A percentile compares a stretch with the other conserved stretches of the same genome.
Evolutionary conservation across 1,140 invertebrate genomes (phyloP).

Genomic region (Zaprionus gabonicus): DNA sequence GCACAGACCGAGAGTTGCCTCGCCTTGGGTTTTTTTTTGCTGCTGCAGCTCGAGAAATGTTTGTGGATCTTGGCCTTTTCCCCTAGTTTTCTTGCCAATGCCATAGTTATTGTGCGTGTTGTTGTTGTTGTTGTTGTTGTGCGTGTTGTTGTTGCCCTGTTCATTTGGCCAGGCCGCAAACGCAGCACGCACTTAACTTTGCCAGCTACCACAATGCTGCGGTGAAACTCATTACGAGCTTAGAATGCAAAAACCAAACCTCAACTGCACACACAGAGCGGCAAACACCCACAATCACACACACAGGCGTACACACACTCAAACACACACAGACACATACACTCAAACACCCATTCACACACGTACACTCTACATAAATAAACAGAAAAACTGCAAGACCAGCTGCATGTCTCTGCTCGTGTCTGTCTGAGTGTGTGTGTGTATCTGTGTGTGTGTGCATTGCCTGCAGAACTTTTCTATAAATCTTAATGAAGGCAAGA

Average conservation of each 20-base stretch:
- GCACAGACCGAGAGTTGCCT: conserved; percentile 14
- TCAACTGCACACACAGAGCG: conserved; percentile 23
- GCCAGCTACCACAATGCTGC: conserved; percentile 74
- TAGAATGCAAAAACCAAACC: conserved; percentile 79
- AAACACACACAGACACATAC: conserved; percentile 15
- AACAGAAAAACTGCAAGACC: conserved; percentile 18
- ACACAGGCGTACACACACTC: conserved; percentile 14
- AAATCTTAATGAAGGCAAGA: conserved; percentile 76
- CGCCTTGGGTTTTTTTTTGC: conserved; percentile 35
- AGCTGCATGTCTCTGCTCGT: not conserved
- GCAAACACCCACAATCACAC: conserved; percentile 18
- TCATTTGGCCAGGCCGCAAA: conserved; percentile 74
- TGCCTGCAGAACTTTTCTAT: conserved; percentile 57
- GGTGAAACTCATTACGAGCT: conserved; percentile 80
- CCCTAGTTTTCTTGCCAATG: conserved; percentile 51
- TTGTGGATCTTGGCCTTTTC: conserved; percentile 62
- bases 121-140: conserved; percentile 24
- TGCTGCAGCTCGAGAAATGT: conserved; percentile 52
- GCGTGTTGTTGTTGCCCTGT: conserved; percentile 47
- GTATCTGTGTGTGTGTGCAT: conserved; percentile 1
- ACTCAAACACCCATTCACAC: conserved; percentile 2
- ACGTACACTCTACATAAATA: conserved; percentile 3
- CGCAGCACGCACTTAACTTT: conserved; percentile 80
- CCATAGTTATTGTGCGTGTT: not conserved
- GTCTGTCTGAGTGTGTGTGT: not conserved